Base-by-base conservation (phyloP, 2,113 vertebrate genomes). In the Romanogobio albipinnatus region DNA sequence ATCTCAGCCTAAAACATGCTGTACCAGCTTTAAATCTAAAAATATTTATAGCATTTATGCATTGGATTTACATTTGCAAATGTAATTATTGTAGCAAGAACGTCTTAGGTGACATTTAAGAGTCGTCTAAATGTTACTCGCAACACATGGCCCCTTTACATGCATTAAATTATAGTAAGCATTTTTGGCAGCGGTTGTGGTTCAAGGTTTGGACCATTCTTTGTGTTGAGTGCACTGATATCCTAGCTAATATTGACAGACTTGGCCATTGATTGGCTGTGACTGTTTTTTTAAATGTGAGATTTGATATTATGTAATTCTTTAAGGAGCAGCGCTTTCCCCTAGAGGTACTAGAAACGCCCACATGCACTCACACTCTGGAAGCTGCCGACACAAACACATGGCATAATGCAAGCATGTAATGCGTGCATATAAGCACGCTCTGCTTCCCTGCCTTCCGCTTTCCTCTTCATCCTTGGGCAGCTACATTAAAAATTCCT, bases 251-350 rank as follows among this genome's bases (percentile, higher is more conserved):
- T 83, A 66, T 62, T 76, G 73, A 84, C 82, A 88, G 81, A 59
- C 83, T 9, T 76, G 76, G 59, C 77, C 51, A 86, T 53, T 89
- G 66, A 90, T 89, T 90, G 76, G 86, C 71, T 89, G 71, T 87
- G 81, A 84, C 84, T 80, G 66, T 86, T 83, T 70, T 76, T 51
- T 39, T 33, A n/a, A n/a, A n/a, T n/a, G 3, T 33, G 2, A 85
- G 83, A 89, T 87, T 51, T 86, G 43, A 81, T 81, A 87, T 91
- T 91, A 91, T 89, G 85, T 90, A 81, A 92, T 89, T 79, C 89
- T 90, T 85, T 86, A 91, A 91, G 87, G 86, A 88, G 87, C 86
- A 88, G 61, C 76, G 88, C 84, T 84, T 83, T 89, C 90, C 49
- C 64, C 76, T 71, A 26, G 71, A 89, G 81, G 76, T 82, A 74